A percentile compares a stretch with the other conserved stretches of the same genome.
These are phyloP conservation scores for Mycalesis mineus DNA, from an alignment of 2,888 invertebrate species.

Conservation along the genomic window DNA sequence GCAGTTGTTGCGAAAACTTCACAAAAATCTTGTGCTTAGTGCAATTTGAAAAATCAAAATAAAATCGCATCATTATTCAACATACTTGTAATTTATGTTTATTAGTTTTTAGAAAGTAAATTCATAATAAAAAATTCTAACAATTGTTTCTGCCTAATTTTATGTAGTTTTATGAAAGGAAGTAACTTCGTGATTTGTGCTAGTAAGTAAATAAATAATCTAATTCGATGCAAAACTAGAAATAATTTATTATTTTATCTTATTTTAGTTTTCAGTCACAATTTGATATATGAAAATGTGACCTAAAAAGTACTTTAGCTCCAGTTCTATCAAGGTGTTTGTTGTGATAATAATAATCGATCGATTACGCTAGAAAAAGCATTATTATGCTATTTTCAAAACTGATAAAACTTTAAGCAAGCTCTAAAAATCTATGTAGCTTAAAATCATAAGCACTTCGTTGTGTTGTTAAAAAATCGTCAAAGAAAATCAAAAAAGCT, in stretches of 20 bases:
- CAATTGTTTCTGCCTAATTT: background rate
- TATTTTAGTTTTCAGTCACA: background rate
- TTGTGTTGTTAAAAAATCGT: constrained; percentile 11
- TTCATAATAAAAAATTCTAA: too few relatives aligned
- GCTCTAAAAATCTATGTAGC: constrained; percentile 18
- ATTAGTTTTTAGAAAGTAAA: too few relatives aligned
- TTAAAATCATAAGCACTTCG: constrained; percentile 16
- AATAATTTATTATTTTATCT: background rate
- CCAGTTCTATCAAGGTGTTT: constrained; percentile 12
- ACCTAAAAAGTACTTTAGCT: constrained; percentile 1
- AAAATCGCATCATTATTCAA: too few relatives aligned
- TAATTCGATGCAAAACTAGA: background rate
- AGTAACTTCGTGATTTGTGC: background rate
- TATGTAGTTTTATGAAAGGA: background rate
- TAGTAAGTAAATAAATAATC: background rate
- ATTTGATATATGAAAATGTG: constrained; percentile 1
- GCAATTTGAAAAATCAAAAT: background rate
- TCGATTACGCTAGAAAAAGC: constrained; percentile 6
- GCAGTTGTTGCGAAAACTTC: background rate
- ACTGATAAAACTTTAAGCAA: constrained; percentile 13
- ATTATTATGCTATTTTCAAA: constrained; percentile 1
- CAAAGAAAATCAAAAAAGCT: constrained; percentile 15
- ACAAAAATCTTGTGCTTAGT: background rate
- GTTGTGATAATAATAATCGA: background rate
- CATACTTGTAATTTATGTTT: too few relatives aligned